These are phyloP conservation scores for Atta texana DNA, from an alignment of 1,140 invertebrate genomes.

Conservation along the genomic window DNA sequence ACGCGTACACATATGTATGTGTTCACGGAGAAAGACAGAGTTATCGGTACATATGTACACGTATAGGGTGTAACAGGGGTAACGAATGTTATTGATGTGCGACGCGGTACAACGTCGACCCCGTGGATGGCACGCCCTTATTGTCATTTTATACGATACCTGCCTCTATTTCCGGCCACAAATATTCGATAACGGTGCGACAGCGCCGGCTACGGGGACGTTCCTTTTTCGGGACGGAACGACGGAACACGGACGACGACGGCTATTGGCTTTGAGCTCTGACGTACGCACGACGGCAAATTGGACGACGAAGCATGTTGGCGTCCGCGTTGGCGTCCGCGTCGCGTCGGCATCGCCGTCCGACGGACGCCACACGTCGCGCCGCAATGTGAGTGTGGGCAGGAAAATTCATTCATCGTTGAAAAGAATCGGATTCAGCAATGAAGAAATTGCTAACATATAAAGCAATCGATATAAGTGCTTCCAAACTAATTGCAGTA, in stretches of 20 bases:
- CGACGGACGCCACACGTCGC: constrained; percentile 4
- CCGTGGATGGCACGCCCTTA: constrained; percentile 74
- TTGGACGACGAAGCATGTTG: constrained; percentile 68
- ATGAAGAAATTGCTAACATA: constrained; percentile 10
- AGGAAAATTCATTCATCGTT: constrained; percentile 22
- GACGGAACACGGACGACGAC: constrained; percentile 65
- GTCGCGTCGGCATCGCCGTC: neutral
- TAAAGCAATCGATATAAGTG: neutral
- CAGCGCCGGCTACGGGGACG: constrained; percentile 59
- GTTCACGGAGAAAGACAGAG: neutral
- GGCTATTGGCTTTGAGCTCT: constrained; percentile 70
- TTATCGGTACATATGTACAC: constrained; percentile 14
- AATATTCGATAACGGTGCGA: constrained; percentile 77
- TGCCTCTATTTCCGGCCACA: constrained; percentile 77
- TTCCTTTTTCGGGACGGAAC: constrained; percentile 68
- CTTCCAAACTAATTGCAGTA: neutral
- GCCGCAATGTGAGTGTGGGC: neutral
- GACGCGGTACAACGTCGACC: constrained; percentile 54
- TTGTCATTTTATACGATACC: constrained; percentile 80
- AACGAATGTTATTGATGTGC: constrained; percentile 83
- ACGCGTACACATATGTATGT: constrained; percentile 34
- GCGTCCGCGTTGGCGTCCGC: neutral
- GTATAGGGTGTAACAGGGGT: constrained; percentile 74
- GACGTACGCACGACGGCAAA: constrained; percentile 65
- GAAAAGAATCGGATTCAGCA: neutral